Evolutionary conservation across 2,797 vertebrate species (phyloP), one percentile per base, ranked within the genome.

Genomic region (Chaenodraco wilsoni): DNA sequence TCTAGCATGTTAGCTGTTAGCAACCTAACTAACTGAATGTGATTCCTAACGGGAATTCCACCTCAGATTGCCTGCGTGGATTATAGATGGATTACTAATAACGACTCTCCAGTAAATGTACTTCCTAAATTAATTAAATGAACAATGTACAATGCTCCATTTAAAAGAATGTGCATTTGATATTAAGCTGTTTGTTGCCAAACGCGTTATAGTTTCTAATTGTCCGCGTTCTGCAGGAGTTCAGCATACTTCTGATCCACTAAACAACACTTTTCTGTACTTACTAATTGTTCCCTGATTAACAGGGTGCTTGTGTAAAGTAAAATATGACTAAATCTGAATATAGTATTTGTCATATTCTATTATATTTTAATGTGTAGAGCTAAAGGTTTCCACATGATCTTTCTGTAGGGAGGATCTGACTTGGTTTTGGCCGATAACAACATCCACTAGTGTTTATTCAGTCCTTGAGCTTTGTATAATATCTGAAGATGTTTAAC

Each of bases 1-100:
- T 48, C 19, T 63, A 69, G 61, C 61, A 57, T 40, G 68, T 56
- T 56, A 61, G 57, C 73, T 69, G 33, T 10, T 27, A 69, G 72
- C 4, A 23, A 59, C 67, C 67, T 73, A 69, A 59, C 59, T 9
- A 14, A 31, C 9, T 4, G 23, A 46, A 14, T 27, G 17, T 33
- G 66, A 16, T 0, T 48, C 10, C 1, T 1, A 19, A 33, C 21
- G 1, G 5, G 0, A 46, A 46, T 16, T 17, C 15, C 44, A 2
- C 7, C 21, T 27, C 19, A 21, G 15, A 40, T 10, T 9, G 19
- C 17, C 43, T n/a, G 40, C 14, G 9, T 3, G 17, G 8, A 17
- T 56, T 55, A 33, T 6, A 33, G 14, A 11, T n/a, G 19, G 55
- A 63, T 14, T 37, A 50, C 27, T 1, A 9, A 40, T 11, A 11